These are phyloP conservation scores for Hippocampus kuda DNA, from an alignment of 2,797 vertebrate species.

Conservation along the genomic window DNA sequence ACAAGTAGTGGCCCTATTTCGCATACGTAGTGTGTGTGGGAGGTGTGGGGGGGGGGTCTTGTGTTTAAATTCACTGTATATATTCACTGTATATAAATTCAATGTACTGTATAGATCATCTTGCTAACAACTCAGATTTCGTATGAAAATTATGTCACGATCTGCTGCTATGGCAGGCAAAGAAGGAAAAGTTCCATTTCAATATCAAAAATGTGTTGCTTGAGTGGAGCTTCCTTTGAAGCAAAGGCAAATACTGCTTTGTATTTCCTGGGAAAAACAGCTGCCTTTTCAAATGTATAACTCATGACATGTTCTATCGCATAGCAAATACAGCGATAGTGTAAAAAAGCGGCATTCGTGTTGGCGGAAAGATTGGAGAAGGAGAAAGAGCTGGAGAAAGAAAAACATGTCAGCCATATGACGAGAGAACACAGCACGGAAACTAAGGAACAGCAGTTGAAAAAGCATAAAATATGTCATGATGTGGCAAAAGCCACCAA, in stretches of 20 bases:
- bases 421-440: constrained; percentile 24
- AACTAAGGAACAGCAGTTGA: constrained; percentile 17
- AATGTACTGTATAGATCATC: not conserved
- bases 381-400: constrained; percentile 23
- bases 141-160: not conserved
- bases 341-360: constrained; percentile 27
- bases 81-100: no score
- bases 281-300: not conserved
- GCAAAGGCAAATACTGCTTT: not conserved
- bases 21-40: not conserved
- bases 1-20: not conserved
- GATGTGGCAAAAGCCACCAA: constrained; percentile 2
- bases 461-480: constrained; percentile 12
- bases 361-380: constrained; percentile 28
- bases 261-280: not conserved
- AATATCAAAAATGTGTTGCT: not conserved
- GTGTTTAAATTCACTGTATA: not conserved
- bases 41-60: no score
- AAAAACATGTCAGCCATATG: constrained; percentile 22
- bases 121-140: not conserved
- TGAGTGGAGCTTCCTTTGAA: not conserved
- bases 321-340: constrained; percentile 8
- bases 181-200: not conserved
- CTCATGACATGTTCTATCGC: not conserved
- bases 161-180: not conserved